phyloP scores from a whole-genome alignment of 2,113 vertebrate genomes.

The Coryphaenoides rupestris region DNA sequence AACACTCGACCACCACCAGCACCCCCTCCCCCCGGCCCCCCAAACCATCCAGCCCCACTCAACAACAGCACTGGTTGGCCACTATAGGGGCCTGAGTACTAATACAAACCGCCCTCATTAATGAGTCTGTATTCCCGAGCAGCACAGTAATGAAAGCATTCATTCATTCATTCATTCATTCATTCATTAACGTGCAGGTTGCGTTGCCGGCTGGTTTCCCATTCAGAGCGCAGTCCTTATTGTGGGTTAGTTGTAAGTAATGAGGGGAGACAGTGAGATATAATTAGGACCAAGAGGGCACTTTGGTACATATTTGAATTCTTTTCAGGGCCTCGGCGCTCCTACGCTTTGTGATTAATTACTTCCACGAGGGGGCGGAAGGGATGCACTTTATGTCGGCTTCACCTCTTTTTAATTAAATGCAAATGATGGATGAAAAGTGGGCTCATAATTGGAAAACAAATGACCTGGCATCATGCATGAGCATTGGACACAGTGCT shows the following conservation, averaged over 20 bases:
- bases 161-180: conserved; percentile 89
- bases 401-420: conserved; percentile 58
- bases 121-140: conserved; percentile 81
- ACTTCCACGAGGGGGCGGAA: conserved; percentile 74
- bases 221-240: conserved; percentile 78
- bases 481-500: conserved; percentile 44
- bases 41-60: conserved; percentile 79
- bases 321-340: conserved; percentile 77
- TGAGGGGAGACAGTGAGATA: conserved; percentile 90
- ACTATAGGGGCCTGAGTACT: too few relatives aligned
- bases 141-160: conserved; percentile 86
- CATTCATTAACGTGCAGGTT: conserved; percentile 85
- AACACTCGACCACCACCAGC: conserved; percentile 98
- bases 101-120: conserved; percentile 99
- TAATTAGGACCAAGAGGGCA: conserved; percentile 95
- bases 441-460: conserved; percentile 32
- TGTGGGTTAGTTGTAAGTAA: conserved; percentile 94
- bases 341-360: conserved; percentile 87
- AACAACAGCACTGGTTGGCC: conserved; percentile 81
- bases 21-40: conserved; percentile 80
- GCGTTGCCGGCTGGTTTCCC: conserved; percentile 47
- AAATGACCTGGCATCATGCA: conserved; percentile 37
- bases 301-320: conserved; percentile 90
- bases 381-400: conserved; percentile 28
- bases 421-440: conserved; percentile 45